Base-by-base conservation (phyloP, 1,140 invertebrate species). In the Drosophila malerkotliana region DNA sequence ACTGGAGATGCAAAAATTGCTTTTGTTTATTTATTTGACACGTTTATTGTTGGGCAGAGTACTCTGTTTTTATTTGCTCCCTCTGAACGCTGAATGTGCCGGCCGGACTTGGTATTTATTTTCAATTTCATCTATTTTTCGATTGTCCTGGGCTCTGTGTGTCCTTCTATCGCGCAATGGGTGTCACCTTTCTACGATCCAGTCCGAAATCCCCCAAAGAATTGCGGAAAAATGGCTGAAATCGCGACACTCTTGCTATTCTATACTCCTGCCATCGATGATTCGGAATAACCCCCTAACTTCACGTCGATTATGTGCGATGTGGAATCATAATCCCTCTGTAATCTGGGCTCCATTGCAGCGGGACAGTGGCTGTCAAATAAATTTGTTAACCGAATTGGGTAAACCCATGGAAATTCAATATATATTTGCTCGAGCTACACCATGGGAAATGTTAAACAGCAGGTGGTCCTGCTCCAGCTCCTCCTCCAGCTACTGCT, bases 81-180 rank as follows among this genome's bases (percentile, higher is more conserved):
- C 18, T 4, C 14, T 26, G 30, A 15, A 21, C 6, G 14, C 9
- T n/a, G 18, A 18, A 21, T 3, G 21, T 3, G 0, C 4, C 14
- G 14, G 10, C 10, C 14, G 18, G 37, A 15, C 61, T 66, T 48
- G 28, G 58, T 75, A 74, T 75, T 75, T 75, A 74, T 74, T 75
- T 75, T 75, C 72, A 75, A 75, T 75, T 75, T 52, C 60, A 53
- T 66, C 53, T 66, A 74, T 75, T 74, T 74, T 34, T 26, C 37
- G 14, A 28, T 55, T 53, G 39, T 55, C 12, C 30, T 26, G 30
- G 5, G 32, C 45, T 37, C 28, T 56, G 37, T 72, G 21, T 2
- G 48, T 57, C 47, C 26, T 48, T 74, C 37, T 73, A 73, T 64
- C 59, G 49, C 37, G 53, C 45, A n/a, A 48, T 32, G 68, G 63